Base-by-base conservation (phyloP, 2,797 vertebrate species). In the Pantherophis alleghaniensis region DNA sequence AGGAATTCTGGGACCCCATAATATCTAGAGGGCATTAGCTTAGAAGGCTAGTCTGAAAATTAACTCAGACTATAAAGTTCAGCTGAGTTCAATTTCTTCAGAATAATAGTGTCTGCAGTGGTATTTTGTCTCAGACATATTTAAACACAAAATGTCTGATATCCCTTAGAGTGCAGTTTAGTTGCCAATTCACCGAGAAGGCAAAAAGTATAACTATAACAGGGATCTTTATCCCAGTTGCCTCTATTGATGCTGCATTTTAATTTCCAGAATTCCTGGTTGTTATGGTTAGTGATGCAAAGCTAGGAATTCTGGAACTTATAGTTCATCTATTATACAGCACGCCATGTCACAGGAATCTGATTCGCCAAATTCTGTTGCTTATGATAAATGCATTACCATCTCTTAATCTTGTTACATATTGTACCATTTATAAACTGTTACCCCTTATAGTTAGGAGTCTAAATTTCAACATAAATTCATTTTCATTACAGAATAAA, bases 31-130 rank as follows among this genome's bases (percentile, higher is more conserved):
- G 37, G 3, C 37, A 83, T 83, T 83, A 83, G 9, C 9, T 83
- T 22, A 83, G 74, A 47, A 83, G 42, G 22, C 20, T 83, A 83
- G 26, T 14, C 20, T 90, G 11, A 92, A 94, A 18, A 92, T 94
- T 88, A 74, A 93, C 53, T 56, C 0, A 0, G 16, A 0, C 28
- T 37, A 55, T 53, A 57, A 86, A n/a, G 59, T 87, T 55, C 7
- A 53, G 7, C 53, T 6, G 1, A 18, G 87, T 55, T 79, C 88
- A 88, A 5, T 28, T 42, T 61, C 47, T 86, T 86, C 37, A 87
- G 53, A 7, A 61, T 51, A 10, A 28, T 18, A 2, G 12, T 61
- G n/a, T 87, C 47, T 92, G 37, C 18, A 83, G 37, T 47, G 4
- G 74, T 47, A 7, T 83, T n/a, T 92, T 92, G 37, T 20, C 37